These are phyloP conservation scores for Cantharis flavilabris DNA, from an alignment of 2,888 invertebrate genomes.

Conservation along the genomic window DNA sequence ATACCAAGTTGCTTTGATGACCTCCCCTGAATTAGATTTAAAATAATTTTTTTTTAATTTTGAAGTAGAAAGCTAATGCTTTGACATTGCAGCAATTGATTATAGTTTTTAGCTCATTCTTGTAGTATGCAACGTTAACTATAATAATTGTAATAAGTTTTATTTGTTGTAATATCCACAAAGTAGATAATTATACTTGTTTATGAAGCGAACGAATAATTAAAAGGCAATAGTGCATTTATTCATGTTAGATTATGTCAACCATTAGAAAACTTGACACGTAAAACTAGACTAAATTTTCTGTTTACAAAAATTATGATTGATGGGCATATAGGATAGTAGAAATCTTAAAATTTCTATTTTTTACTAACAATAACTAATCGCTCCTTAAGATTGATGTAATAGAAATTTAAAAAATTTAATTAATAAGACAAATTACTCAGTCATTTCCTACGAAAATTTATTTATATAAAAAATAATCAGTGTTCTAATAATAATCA, in stretches of 20 bases:
- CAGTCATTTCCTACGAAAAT: neutral
- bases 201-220: neutral
- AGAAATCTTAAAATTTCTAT: neutral
- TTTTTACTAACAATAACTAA: neutral
- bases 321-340: neutral
- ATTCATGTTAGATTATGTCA: neutral
- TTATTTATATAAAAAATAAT: too few species aligned
- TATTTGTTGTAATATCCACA: neutral
- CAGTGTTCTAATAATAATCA: too few species aligned
- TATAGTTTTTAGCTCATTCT: neutral
- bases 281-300: neutral
- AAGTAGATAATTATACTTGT: neutral
- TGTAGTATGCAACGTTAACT: neutral
- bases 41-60: too few species aligned
- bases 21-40: too few species aligned
- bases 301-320: neutral
- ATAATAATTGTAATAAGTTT: neutral
- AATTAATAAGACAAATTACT: neutral
- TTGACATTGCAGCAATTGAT: neutral
- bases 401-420: neutral
- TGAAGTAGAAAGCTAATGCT: too few species aligned
- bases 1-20: too few species aligned
- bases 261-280: neutral
- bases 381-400: neutral
- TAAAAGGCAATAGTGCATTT: neutral